phyloP scores from a whole-genome alignment of 2,113 vertebrate species.

The Melanerpes aurifrons region DNA sequence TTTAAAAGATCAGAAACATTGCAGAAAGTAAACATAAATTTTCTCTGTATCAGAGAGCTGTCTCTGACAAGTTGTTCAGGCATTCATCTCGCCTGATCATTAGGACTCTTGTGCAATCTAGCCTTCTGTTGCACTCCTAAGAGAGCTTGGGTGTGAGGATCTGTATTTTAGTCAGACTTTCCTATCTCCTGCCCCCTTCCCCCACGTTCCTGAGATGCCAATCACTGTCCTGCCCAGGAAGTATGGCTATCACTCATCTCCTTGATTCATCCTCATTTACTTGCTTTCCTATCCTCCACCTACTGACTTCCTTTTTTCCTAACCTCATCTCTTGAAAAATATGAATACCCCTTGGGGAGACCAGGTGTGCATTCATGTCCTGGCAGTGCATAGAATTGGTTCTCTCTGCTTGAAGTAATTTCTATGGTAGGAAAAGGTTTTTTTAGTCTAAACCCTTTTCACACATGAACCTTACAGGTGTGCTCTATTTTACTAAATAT shows the following conservation, averaged over 20 bases:
- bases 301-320: background rate
- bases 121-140: background rate
- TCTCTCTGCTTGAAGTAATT: background rate
- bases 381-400: background rate
- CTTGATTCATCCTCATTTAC: constrained; percentile 30
- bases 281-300: background rate
- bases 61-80: background rate
- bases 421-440: background rate
- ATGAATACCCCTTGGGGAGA: background rate
- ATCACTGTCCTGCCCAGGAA: constrained; percentile 52
- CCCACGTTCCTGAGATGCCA: constrained; percentile 4
- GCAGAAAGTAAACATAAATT: background rate
- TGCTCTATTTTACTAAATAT: background rate
- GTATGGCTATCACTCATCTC: background rate
- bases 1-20: background rate
- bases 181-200: background rate
- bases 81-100: fast-evolving
- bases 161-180: background rate
- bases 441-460: background rate
- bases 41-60: fast-evolving
- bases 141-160: background rate
- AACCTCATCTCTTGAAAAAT: background rate
- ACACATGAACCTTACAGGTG: background rate
- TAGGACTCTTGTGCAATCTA: background rate
- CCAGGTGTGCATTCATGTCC: background rate